phyloP scores from a whole-genome alignment of 2,888 invertebrate species.

The Neoitamus cyanurus region DNA sequence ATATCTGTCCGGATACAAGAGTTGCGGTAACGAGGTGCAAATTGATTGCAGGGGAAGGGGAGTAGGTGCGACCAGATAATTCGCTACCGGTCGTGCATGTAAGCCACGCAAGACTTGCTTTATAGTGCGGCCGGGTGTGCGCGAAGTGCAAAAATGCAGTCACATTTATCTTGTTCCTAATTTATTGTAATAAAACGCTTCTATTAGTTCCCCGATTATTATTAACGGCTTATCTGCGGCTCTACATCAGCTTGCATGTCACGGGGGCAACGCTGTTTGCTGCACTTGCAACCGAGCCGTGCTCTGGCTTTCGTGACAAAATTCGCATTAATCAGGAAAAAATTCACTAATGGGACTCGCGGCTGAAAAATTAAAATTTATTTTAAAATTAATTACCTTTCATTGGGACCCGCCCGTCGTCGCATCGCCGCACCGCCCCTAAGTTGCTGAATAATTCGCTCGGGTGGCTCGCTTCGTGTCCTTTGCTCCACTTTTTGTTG shows the following conservation, averaged over 20 bases:
- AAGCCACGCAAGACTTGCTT: background rate
- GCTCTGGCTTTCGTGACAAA: constrained; percentile 5
- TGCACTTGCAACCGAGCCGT: background rate
- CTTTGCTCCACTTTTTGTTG: background rate
- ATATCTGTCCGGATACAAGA: constrained; percentile 53
- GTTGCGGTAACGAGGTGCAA: constrained; percentile 43
- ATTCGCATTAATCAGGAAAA: constrained; percentile 9
- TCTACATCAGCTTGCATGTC: constrained; percentile 57
- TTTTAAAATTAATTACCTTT: constrained; percentile 20
- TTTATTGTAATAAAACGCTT: constrained; percentile 61
- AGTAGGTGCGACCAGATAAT: constrained; percentile 26
- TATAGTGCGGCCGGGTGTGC: too few species aligned
- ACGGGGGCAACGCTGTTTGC: background rate
- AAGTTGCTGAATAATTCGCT: background rate
- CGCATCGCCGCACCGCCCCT: background rate
- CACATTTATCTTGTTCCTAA: constrained; percentile 54
- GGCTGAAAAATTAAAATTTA: constrained; percentile 27
- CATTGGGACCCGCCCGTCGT: background rate
- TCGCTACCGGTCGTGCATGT: constrained; percentile 12
- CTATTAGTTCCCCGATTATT: constrained; percentile 60
- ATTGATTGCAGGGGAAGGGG: constrained; percentile 26
- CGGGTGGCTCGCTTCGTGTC: background rate
- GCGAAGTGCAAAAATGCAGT: constrained; percentile 25
- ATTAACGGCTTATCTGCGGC: constrained; percentile 59
- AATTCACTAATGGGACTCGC: constrained; percentile 31